Percentiles rank a stretch among this genome's conserved stretches.
Evolutionary conservation across 2,797 vertebrate species (phyloP).

Genomic region (Crax fasciolata): DNA sequence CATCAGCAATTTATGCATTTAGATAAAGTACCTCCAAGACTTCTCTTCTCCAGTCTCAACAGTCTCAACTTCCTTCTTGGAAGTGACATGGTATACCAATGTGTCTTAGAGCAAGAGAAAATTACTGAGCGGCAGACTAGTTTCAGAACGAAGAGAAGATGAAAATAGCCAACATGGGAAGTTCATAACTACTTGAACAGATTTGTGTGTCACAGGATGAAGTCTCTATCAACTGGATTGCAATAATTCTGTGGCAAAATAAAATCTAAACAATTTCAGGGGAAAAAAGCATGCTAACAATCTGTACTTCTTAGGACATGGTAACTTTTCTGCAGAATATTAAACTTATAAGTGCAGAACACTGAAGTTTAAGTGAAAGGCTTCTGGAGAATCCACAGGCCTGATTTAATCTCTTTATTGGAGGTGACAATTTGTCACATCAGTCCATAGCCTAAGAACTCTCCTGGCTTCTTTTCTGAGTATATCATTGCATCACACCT

Average conservation of each 20-base stretch:
- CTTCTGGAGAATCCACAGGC: neutral
- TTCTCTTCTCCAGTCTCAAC: neutral
- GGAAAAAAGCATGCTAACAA: neutral
- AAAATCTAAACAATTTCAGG: neutral
- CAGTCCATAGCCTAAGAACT: neutral
- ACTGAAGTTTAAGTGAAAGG: neutral
- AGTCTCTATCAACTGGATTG: neutral
- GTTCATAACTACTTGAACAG: neutral
- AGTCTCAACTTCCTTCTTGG: neutral
- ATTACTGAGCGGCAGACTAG: neutral
- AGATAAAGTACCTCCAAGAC: no score
- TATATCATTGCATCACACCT: neutral
- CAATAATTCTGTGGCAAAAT: neutral
- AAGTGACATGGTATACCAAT: neutral
- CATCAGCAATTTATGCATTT: neutral
- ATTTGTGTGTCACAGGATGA: neutral
- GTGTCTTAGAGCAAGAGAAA: neutral
- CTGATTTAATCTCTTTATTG: neutral
- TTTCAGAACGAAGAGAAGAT: neutral
- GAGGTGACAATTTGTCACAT: neutral
- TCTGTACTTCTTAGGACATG: neutral
- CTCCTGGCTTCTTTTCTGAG: neutral
- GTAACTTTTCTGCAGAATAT: neutral
- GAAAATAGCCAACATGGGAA: neutral
- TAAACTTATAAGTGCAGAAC: neutral